Evolutionary conservation across 1,140 invertebrate genomes (phyloP).

Genomic region (Cydia amplana): DNA sequence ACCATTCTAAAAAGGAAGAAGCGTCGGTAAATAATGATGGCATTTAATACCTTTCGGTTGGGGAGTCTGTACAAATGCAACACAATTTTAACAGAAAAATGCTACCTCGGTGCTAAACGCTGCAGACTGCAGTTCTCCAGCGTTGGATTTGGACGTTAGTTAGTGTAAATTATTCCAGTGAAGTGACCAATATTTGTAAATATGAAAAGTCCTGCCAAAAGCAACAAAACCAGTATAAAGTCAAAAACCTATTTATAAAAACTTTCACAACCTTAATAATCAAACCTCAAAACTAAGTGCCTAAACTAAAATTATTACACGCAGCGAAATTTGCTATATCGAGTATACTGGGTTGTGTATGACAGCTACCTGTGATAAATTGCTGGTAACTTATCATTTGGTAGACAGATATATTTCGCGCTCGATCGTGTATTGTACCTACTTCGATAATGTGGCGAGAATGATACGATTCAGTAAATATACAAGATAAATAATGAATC

Average conservation of each 20-base stretch:
- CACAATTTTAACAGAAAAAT: background rate
- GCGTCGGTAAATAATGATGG: background rate
- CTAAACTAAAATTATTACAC: slow-evolving; percentile 13
- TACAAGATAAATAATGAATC: background rate
- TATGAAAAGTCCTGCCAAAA: background rate
- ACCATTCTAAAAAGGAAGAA: slow-evolving; percentile 5
- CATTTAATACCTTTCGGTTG: background rate
- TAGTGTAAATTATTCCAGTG: background rate
- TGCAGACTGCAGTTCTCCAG: background rate
- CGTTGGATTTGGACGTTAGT: background rate
- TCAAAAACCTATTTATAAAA: background rate
- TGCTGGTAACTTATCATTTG: slow-evolving; percentile 28
- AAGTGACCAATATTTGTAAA: too few relatives aligned
- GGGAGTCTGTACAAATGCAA: background rate
- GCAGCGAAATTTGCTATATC: slow-evolving; percentile 12
- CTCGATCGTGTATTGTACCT: slow-evolving; percentile 29
- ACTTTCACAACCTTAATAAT: too few relatives aligned
- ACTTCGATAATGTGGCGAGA: slow-evolving; percentile 14
- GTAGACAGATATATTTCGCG: slow-evolving; percentile 31
- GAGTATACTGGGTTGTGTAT: slow-evolving; percentile 19
- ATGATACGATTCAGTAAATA: slow-evolving; percentile 20
- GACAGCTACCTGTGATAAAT: slow-evolving; percentile 32
- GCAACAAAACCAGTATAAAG: background rate
- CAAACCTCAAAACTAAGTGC: background rate
- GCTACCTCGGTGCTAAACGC: background rate